phyloP scores from a whole-genome alignment of 2,888 invertebrate genomes.

The Gandaritis pyraliata region DNA sequence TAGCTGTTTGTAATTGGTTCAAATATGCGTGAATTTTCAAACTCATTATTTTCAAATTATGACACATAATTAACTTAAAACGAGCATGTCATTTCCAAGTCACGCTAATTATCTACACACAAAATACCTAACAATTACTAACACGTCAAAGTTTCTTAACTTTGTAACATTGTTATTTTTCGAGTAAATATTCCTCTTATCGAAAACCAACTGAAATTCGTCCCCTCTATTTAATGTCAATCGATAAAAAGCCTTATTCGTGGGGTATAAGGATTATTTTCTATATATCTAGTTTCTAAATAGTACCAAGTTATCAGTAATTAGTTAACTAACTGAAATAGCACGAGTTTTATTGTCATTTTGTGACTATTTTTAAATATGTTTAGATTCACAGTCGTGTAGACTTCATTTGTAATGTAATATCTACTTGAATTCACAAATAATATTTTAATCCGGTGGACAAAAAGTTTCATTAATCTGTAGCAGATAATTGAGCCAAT shows the following conservation, averaged over 20 bases:
- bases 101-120: constrained; percentile 24
- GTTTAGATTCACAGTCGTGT: constrained; percentile 56
- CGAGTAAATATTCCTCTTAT: constrained; percentile 46
- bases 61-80: constrained; percentile 16
- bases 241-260: constrained; percentile 45
- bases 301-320: constrained; percentile 53
- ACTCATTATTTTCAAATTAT: constrained; percentile 21
- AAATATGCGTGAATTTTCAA: not conserved
- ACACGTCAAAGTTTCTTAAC: constrained; percentile 56
- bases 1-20: too few relatives aligned
- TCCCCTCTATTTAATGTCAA: constrained; percentile 6
- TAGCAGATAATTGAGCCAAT: too few relatives aligned
- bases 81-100: constrained; percentile 14
- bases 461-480: not conserved
- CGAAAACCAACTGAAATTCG: not conserved
- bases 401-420: constrained; percentile 50
- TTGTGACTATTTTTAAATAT: constrained; percentile 59
- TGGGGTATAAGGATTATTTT: constrained; percentile 36
- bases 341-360: constrained; percentile 64
- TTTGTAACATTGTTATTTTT: constrained; percentile 46
- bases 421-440: not conserved
- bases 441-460: not conserved
- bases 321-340: constrained; percentile 63
- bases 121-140: constrained; percentile 24
- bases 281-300: constrained; percentile 5